Percentiles rank a stretch among this genome's conserved stretches.
Evolutionary conservation across 2,113 vertebrate genomes (phyloP).

Genomic region (Phylloscopus whistleri): DNA sequence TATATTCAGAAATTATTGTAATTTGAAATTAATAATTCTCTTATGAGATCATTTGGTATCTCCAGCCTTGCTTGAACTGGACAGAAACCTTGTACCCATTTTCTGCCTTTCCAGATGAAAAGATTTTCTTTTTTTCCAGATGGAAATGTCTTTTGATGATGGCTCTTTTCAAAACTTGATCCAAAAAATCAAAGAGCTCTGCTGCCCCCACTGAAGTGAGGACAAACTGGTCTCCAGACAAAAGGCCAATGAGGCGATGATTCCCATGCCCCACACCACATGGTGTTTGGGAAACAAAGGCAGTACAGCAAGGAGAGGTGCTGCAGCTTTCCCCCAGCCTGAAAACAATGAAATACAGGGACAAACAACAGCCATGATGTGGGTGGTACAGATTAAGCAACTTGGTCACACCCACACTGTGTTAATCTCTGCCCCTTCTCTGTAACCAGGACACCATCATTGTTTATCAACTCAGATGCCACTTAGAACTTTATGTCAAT

Average conservation of each 20-base stretch:
- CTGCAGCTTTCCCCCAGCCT: not conserved
- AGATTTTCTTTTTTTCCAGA: not conserved
- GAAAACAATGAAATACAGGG: not conserved
- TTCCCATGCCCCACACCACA: too few species aligned
- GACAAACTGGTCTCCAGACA: not conserved
- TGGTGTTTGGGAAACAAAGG: not conserved
- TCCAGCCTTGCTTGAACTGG: not conserved
- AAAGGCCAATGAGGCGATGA: fast-evolving
- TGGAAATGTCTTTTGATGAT: not conserved
- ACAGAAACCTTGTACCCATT: not conserved
- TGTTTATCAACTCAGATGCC: not conserved
- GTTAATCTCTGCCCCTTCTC: not conserved
- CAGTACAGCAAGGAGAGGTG: not conserved
- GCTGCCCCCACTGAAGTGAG: not conserved
- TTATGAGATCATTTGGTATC: not conserved
- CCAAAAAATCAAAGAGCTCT: not conserved
- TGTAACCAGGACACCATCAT: not conserved
- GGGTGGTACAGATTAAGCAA: not conserved
- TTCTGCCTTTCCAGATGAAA: not conserved
- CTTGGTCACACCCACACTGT: too few species aligned
- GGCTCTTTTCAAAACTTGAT: not conserved
- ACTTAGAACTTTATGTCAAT: not conserved
- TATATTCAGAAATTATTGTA: not conserved
- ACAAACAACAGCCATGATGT: fast-evolving
- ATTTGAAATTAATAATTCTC: not conserved